Evolutionary conservation across 2,797 vertebrate species (phyloP), one percentile per base, ranked within the genome.

Genomic region (Carduelis carduelis): DNA sequence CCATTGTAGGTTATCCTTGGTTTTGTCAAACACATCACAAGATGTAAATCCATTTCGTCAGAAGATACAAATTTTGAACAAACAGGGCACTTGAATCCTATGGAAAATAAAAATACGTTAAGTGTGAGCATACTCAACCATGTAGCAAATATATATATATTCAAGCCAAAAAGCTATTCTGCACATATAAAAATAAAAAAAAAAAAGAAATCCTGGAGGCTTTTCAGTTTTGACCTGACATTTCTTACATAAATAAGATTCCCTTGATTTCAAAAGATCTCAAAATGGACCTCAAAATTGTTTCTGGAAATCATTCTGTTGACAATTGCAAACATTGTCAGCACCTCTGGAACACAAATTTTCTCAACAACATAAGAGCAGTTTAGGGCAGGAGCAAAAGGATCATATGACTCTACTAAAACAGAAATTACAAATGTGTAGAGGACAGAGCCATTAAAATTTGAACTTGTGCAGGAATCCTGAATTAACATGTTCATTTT

Each of bases 31-130:
- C 99, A 99, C 98, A 99, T 98, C 93, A 99, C 99, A 95, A 99
- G 99, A 98, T 99, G 99, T 90, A 99, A 98, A 96, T 99, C 99
- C 99, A 99, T 99, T 98, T 99, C 99, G 32, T 99, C 99, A 28
- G 99, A 99, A 72, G 99, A 98, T 96, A 99, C 98, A 96, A 99
- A 99, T 98, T 99, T 99, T 97, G 99, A 99, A 98, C 99, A 99
- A 87, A 99, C 98, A 46, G 99, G 99, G 97, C 99, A 99, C 98
- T 99, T 99, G 98, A 99, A 99, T 96, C 99, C 99, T 99, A 97
- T 34, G 78, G 94, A 96, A 96, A 92, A 90, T 44, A 97, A 96
- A 95, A 85, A 97, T 55, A 95, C 2, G 1, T 59, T 59, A 90
- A 83, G 50, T 44, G 24, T 91, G 47, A 89, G 41, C 57, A 87